A percentile compares a stretch with the other conserved stretches of the same genome.
Conservation (phyloP, 2,797 vertebrate species). For the Chaenodraco wilsoni region DNA sequence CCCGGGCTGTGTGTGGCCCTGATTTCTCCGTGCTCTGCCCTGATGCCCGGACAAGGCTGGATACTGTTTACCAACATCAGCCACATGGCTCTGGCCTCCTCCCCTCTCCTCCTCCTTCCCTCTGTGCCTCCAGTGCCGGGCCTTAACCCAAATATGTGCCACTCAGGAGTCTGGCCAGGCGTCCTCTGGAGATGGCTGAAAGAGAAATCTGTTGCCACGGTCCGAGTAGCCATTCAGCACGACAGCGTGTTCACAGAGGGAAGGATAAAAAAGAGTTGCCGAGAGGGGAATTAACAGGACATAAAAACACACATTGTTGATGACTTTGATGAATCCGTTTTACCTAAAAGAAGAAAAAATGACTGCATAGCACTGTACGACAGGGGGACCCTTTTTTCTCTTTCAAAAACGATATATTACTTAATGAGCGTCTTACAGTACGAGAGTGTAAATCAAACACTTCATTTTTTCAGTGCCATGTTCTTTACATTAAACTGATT, state of each 20-base stretch:
- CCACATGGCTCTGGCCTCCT: constrained; percentile 87
- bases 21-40: constrained; percentile 83
- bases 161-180: constrained; percentile 83
- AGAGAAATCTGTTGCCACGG: constrained; percentile 78
- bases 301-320: constrained; percentile 58
- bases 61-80: constrained; percentile 95
- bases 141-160: constrained; percentile 89
- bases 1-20: constrained; percentile 81
- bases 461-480: neutral
- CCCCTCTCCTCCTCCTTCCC: constrained; percentile 40
- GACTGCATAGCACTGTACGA: constrained; percentile 21
- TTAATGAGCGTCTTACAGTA: neutral
- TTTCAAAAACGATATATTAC: neutral
- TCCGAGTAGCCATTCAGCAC: constrained; percentile 68
- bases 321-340: constrained; percentile 63
- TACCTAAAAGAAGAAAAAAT: constrained; percentile 10
- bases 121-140: constrained; percentile 60
- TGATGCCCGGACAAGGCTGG: constrained; percentile 86
- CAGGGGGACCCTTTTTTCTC: constrained; percentile 15
- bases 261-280: constrained; percentile 46
- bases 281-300: constrained; percentile 63
- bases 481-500: constrained; percentile 9
- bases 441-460: neutral
- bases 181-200: constrained; percentile 73
- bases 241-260: constrained; percentile 62